Evolutionary conservation across 2,113 vertebrate species (phyloP).

Genomic region (Mobula birostris): DNA sequence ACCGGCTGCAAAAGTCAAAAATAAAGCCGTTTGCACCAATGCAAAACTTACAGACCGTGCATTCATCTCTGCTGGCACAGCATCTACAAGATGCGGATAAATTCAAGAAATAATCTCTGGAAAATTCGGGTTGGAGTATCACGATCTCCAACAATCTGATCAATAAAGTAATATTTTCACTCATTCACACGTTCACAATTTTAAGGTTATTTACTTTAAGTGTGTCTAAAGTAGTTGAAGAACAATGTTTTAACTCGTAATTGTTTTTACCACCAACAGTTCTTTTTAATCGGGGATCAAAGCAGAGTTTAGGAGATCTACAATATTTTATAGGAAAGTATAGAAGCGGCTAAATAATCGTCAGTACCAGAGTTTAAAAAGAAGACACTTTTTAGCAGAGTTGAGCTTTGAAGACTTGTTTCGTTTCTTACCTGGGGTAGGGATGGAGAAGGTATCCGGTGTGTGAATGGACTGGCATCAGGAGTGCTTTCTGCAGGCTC

Average conservation of each 20-base stretch:
- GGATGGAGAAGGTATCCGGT: too few relatives aligned
- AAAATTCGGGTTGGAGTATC: background rate
- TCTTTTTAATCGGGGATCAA: background rate
- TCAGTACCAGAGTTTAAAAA: background rate
- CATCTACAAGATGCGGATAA: background rate
- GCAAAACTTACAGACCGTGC: background rate
- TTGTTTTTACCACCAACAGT: background rate
- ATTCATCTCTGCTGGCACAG: background rate
- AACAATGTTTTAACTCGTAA: background rate
- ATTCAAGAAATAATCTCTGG: background rate
- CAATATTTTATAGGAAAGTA: background rate
- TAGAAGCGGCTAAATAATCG: background rate
- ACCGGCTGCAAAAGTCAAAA: background rate
- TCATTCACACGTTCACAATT: background rate
- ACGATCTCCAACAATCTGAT: background rate
- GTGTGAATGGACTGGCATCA: constrained; percentile 2
- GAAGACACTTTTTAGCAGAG: background rate
- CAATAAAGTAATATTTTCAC: background rate
- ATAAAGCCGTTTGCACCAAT: background rate
- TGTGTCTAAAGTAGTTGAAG: too few relatives aligned
- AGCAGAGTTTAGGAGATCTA: background rate
- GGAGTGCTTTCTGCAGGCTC: background rate
- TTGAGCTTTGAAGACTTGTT: background rate
- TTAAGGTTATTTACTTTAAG: background rate
- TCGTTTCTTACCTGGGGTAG: background rate